These are phyloP conservation scores for Lucifuga dentata DNA, from an alignment of 2,113 vertebrate species.

Conservation along the genomic window DNA sequence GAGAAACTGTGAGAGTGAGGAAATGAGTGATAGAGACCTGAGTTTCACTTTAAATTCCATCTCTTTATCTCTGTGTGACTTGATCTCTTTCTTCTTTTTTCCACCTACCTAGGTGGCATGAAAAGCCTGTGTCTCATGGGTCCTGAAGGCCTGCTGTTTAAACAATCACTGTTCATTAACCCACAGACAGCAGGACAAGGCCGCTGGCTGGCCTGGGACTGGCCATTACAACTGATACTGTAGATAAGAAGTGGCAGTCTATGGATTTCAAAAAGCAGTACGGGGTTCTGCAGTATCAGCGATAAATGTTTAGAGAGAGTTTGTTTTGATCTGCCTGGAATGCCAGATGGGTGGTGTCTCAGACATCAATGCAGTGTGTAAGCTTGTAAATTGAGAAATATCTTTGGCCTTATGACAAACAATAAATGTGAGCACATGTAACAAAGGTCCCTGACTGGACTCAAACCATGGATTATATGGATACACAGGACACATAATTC, in stretches of 20 bases:
- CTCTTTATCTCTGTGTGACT: slow-evolving; percentile 18
- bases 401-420: too few species aligned
- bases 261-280: neutral
- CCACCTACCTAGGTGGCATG: neutral
- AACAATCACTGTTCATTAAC: slow-evolving; percentile 59
- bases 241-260: slow-evolving; percentile 34
- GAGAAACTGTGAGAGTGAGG: slow-evolving; percentile 27
- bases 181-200: slow-evolving; percentile 2
- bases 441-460: too few species aligned
- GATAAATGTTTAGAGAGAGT: neutral
- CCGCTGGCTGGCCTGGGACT: neutral
- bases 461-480: too few species aligned
- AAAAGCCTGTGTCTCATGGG: neutral
- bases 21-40: slow-evolving; percentile 22
- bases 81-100: slow-evolving; percentile 7
- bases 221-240: slow-evolving; percentile 25
- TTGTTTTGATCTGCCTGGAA: slow-evolving; percentile 24
- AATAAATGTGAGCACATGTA: too few species aligned
- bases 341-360: neutral
- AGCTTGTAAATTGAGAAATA: too few species aligned
- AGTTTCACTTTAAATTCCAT: slow-evolving; percentile 13
- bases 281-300: slow-evolving; percentile 10
- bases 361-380: too few species aligned
- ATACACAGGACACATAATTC: too few species aligned
- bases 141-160: slow-evolving; percentile 37